A percentile compares a stretch with the other conserved stretches of the same genome.
These are phyloP conservation scores for Bettongia penicillata DNA, from an alignment of 2,113 vertebrate genomes.

Conservation along the genomic window DNA sequence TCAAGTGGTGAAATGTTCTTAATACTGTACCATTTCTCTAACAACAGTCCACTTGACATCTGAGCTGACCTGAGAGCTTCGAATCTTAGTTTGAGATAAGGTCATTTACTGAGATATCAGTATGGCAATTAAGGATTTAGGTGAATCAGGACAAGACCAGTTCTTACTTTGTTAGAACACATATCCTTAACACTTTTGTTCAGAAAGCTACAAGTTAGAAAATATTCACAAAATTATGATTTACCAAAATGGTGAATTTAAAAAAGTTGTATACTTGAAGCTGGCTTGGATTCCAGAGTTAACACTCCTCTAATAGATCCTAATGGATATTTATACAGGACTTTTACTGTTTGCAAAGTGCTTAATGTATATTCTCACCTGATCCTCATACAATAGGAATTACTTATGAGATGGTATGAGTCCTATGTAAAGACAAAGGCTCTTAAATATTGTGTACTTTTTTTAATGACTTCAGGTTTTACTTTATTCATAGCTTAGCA, in stretches of 20 bases:
- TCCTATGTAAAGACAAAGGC: background rate
- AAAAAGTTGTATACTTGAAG: background rate
- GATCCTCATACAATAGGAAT: background rate
- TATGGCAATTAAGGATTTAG: background rate
- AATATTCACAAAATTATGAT: background rate
- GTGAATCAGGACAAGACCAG: background rate
- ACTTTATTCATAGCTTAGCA: background rate
- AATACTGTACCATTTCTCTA: background rate
- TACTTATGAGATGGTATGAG: background rate
- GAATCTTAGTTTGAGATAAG: background rate
- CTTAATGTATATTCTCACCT: background rate
- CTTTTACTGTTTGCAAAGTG: background rate
- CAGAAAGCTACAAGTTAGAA: background rate
- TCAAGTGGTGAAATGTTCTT: background rate
- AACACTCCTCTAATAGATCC: background rate
- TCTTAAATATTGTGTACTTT: background rate
- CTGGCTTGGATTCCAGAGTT: background rate
- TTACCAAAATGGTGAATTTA: background rate
- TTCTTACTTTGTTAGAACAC: background rate
- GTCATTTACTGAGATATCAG: background rate
- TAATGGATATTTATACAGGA: background rate
- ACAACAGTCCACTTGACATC: background rate
- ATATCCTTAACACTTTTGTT: background rate
- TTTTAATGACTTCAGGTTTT: background rate
- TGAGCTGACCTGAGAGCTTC: background rate